Evolutionary conservation across 2,113 vertebrate genomes (phyloP).

Genomic region (Pollimyrus isidori): DNA sequence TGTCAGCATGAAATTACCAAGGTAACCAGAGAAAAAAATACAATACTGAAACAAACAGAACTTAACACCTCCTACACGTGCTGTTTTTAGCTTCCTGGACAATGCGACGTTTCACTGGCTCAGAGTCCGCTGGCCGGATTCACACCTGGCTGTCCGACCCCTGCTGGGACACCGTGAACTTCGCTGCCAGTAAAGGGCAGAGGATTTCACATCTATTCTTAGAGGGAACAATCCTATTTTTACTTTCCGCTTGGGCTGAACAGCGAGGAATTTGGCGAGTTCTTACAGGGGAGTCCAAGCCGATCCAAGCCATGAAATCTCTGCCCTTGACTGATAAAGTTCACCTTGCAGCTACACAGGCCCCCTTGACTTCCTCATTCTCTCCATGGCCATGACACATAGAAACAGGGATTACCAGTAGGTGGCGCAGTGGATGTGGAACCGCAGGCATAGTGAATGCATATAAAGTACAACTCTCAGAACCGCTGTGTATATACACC

Average conservation of each 20-base stretch:
- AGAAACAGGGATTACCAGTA: neutral
- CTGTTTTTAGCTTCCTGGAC: neutral
- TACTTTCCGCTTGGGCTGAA: neutral
- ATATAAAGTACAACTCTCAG: neutral
- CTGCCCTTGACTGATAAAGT: neutral
- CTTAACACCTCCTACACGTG: neutral
- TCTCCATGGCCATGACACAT: neutral
- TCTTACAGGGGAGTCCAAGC: neutral
- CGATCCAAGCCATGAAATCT: neutral
- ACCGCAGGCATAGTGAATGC: neutral
- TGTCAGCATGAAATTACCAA: neutral
- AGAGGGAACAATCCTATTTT: neutral
- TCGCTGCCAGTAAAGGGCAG: conserved; percentile 2
- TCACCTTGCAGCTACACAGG: neutral
- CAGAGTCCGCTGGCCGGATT: neutral
- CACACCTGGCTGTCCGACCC: neutral
- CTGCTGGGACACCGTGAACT: neutral
- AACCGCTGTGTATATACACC: neutral
- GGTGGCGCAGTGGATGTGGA: neutral
- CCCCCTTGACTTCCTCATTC: neutral
- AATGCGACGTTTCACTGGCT: neutral
- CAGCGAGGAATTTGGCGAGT: neutral
- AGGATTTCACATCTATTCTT: neutral
- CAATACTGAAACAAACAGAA: neutral
- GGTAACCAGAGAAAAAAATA: neutral